Percentiles rank a stretch among this genome's conserved stretches.
Conservation (phyloP, 2,113 vertebrate species). For the Sclerurus mexicanus region DNA sequence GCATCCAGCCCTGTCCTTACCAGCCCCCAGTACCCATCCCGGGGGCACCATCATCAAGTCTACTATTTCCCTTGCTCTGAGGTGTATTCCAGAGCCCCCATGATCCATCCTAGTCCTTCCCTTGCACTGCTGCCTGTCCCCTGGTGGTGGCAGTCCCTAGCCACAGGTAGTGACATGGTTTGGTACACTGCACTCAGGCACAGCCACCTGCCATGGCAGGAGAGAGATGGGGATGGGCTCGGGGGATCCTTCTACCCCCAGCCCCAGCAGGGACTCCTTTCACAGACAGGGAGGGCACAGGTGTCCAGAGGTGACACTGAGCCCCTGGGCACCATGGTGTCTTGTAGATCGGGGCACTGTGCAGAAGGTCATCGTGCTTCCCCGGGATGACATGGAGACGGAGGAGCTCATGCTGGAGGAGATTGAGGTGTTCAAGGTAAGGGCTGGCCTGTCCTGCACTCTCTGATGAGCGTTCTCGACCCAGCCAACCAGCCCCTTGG, state of each 20-base stretch:
- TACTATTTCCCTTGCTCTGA: not conserved
- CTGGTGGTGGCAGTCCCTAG: not conserved
- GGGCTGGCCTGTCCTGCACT: not conserved
- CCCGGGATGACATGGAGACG: constrained; percentile 92
- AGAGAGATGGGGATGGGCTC: not conserved
- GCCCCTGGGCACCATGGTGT: not conserved
- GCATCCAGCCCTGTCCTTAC: not conserved
- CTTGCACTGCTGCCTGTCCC: not conserved
- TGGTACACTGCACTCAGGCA: not conserved
- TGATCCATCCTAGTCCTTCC: not conserved
- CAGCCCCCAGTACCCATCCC: not conserved
- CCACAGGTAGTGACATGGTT: not conserved
- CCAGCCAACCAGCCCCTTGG: not conserved
- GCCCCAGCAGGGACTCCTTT: not conserved
- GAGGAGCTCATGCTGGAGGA: constrained; percentile 97
- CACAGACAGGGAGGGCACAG: not conserved
- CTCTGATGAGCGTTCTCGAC: not conserved
- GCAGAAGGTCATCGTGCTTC: constrained; percentile 97
- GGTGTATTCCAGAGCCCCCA: rapidly evolving
- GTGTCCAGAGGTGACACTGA: constrained; percentile 48
- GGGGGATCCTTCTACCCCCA: not conserved
- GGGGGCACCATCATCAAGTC: not conserved
- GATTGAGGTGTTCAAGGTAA: constrained; percentile 95
- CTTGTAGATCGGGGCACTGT: constrained; percentile 91
- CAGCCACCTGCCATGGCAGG: not conserved